Evolutionary conservation across 2,113 vertebrate genomes (phyloP).

Genomic region (Neoarius graeffei): DNA sequence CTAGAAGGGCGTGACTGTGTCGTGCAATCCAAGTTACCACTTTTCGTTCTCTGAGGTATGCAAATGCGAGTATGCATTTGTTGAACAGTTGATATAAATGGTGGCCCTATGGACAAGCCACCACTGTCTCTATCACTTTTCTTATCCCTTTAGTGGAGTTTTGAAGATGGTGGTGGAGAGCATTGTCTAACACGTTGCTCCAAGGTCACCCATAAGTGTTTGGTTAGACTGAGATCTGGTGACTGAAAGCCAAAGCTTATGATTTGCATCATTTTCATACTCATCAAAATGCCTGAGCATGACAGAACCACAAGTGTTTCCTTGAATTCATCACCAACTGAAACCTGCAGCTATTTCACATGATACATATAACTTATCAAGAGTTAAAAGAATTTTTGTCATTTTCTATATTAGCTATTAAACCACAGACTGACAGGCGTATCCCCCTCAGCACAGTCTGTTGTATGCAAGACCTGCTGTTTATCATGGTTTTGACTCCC

Average conservation of each 20-base stretch:
- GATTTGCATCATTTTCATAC: background rate
- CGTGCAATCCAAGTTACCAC: too few relatives aligned
- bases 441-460: conserved; percentile 60
- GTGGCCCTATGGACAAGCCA: background rate
- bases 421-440: conserved; percentile 64
- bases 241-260: background rate
- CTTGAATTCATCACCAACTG: conserved; percentile 33
- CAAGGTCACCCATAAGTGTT: background rate
- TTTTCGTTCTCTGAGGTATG: too few relatives aligned
- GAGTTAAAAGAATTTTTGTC: conserved; percentile 70
- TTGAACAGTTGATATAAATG: background rate
- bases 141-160: background rate
- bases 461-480: conserved; percentile 61
- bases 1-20: too few relatives aligned
- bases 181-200: background rate
- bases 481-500: conserved; percentile 62
- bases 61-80: background rate
- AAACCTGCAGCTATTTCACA: conserved; percentile 58
- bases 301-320: background rate
- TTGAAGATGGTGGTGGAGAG: background rate
- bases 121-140: background rate
- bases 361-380: conserved; percentile 65
- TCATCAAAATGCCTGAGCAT: background rate
- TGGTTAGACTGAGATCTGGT: background rate
- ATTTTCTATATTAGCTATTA: conserved; percentile 66